These are phyloP conservation scores for Gorsachius goisagi DNA, from an alignment of 2,113 vertebrate genomes.

Conservation along the genomic window DNA sequence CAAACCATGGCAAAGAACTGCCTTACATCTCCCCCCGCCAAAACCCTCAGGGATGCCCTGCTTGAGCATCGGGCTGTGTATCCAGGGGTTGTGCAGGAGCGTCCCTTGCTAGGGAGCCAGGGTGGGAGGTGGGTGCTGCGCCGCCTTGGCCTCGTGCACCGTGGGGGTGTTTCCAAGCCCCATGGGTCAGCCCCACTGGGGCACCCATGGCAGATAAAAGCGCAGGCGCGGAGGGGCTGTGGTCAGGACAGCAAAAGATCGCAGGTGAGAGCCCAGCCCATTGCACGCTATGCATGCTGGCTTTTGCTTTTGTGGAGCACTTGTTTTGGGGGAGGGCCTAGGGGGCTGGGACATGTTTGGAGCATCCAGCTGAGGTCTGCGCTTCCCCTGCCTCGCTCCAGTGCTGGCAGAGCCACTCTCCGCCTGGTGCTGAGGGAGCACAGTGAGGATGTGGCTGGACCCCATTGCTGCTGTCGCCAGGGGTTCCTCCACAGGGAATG, in stretches of 20 bases:
- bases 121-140: accelerated
- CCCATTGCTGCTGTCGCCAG: accelerated
- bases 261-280: neutral
- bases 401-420: neutral
- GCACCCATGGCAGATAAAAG: neutral
- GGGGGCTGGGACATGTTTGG: neutral
- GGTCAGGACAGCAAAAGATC: neutral
- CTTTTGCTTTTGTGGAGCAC: neutral
- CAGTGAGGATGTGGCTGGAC: neutral
- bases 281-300: accelerated
- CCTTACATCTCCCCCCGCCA: neutral
- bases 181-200: neutral
- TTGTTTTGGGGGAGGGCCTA: neutral
- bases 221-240: accelerated
- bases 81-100: accelerated
- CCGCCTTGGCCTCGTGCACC: neutral
- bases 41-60: too few relatives aligned
- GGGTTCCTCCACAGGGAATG: neutral
- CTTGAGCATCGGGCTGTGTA: neutral
- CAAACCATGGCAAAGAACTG: neutral
- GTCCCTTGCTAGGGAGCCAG: too few relatives aligned
- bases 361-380: neutral
- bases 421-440: too few relatives aligned
- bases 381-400: neutral
- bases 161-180: neutral